These are phyloP conservation scores for Eospalax fontanierii DNA, from an alignment of 2,797 vertebrate genomes.

Conservation along the genomic window DNA sequence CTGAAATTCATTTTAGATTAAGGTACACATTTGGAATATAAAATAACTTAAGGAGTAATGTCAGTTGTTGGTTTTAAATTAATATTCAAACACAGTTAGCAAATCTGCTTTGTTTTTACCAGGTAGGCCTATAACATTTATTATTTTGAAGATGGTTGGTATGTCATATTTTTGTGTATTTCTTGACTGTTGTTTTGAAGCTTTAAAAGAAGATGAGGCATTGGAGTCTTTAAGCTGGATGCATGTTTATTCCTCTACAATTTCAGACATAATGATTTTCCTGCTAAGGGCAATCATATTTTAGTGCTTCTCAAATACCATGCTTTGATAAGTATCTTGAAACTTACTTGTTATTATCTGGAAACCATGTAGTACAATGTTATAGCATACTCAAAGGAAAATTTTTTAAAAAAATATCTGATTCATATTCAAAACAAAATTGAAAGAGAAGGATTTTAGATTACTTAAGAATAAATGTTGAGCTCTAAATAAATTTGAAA, in stretches of 20 bases:
- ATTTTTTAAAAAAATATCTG: no score
- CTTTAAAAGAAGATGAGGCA: not conserved
- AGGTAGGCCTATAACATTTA: not conserved
- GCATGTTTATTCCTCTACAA: not conserved
- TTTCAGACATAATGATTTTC: not conserved
- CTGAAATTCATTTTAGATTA: not conserved
- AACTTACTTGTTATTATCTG: not conserved
- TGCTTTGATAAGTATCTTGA: not conserved
- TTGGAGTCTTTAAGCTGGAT: not conserved
- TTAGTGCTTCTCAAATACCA: not conserved
- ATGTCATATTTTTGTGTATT: not conserved
- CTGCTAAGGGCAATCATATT: not conserved
- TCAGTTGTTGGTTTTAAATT: slow-evolving; percentile 26
- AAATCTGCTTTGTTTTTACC: not conserved
- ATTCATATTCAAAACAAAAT: not conserved
- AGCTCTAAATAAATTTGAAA: not conserved
- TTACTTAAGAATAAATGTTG: not conserved
- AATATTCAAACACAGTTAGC: slow-evolving; percentile 29
- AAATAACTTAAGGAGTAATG: not conserved
- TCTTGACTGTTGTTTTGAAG: not conserved
- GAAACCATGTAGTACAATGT: not conserved
- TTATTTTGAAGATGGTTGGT: not conserved
- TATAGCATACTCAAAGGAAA: not conserved
- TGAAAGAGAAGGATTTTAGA: not conserved
- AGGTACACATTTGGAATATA: not conserved